phyloP scores from a whole-genome alignment of 2,113 vertebrate species.

The Callaeas wilsoni region DNA sequence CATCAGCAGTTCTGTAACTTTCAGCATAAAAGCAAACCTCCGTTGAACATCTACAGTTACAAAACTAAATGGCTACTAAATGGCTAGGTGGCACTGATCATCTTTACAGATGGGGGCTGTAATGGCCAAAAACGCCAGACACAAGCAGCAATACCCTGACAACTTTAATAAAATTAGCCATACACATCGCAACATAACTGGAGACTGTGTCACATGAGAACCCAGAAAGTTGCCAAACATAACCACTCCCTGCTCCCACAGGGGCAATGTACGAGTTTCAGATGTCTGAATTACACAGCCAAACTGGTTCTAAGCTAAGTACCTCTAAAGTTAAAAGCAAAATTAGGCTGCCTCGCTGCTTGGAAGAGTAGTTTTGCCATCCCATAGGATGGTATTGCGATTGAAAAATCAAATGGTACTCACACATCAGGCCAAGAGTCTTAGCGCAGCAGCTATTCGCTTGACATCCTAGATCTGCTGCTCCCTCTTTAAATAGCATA shows the following conservation, averaged over 20 bases:
- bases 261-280: neutral
- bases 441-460: neutral
- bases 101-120: rapidly evolving
- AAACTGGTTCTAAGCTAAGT: neutral
- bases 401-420: neutral
- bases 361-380: neutral
- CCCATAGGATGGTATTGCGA: rapidly evolving
- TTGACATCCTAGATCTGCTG: neutral
- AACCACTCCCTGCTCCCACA: neutral
- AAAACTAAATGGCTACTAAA: neutral
- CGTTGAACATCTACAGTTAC: rapidly evolving
- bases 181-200: rapidly evolving
- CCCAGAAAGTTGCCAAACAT: neutral
- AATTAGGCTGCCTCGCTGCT: neutral
- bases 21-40: neutral
- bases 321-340: neutral
- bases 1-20: neutral
- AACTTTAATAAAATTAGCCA: neutral
- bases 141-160: neutral
- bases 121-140: neutral
- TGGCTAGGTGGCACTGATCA: neutral
- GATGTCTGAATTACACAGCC: neutral
- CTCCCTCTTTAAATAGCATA: neutral
- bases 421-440: neutral
- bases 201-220: neutral